A percentile compares a stretch with the other conserved stretches of the same genome.
Evolutionary conservation across 2,888 invertebrate genomes (phyloP).

Genomic region (Parnassius apollo): DNA sequence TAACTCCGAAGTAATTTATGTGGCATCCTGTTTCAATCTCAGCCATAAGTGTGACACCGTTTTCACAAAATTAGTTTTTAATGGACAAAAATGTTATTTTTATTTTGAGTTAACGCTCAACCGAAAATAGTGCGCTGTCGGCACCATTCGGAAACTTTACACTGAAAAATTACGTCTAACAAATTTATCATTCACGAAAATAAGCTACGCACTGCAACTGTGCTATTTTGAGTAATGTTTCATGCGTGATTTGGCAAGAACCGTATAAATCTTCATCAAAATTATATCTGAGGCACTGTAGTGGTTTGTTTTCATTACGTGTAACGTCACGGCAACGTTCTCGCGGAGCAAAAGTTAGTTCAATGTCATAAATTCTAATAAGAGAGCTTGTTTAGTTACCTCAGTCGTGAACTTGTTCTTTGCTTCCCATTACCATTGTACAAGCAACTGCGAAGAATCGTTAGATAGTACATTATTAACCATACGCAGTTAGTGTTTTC

Average conservation of each 20-base stretch:
- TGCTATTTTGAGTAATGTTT: slow-evolving; percentile 54
- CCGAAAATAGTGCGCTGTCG: slow-evolving; percentile 62
- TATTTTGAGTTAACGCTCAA: slow-evolving; percentile 53
- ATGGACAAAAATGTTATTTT: slow-evolving; percentile 66
- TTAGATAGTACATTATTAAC: slow-evolving; percentile 19
- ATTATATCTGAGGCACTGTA: slow-evolving; percentile 33
- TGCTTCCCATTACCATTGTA: slow-evolving; percentile 21
- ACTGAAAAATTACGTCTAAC: slow-evolving; percentile 61
- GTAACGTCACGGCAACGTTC: slow-evolving; percentile 22
- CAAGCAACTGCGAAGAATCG: slow-evolving; percentile 21
- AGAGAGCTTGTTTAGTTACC: slow-evolving; percentile 26
- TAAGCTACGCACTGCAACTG: slow-evolving; percentile 42
- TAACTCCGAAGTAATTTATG: slow-evolving; percentile 31
- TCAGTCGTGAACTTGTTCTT: slow-evolving; percentile 23
- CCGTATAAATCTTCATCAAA: slow-evolving; percentile 67
- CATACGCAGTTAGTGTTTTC: background rate
- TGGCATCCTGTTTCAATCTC: slow-evolving; percentile 36
- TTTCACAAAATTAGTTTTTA: slow-evolving; percentile 60
- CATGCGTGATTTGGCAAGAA: slow-evolving; percentile 58
- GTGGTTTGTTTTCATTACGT: slow-evolving; percentile 40
- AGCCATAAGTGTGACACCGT: slow-evolving; percentile 36
- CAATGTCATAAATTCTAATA: slow-evolving; percentile 28
- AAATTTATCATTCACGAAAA: slow-evolving; percentile 60
- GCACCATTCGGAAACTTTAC: slow-evolving; percentile 62
- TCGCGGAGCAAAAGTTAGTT: slow-evolving; percentile 24